A percentile compares a stretch with the other conserved stretches of the same genome.
phyloP scores from a whole-genome alignment of 2,888 invertebrate species.

The Meta bourneti region DNA sequence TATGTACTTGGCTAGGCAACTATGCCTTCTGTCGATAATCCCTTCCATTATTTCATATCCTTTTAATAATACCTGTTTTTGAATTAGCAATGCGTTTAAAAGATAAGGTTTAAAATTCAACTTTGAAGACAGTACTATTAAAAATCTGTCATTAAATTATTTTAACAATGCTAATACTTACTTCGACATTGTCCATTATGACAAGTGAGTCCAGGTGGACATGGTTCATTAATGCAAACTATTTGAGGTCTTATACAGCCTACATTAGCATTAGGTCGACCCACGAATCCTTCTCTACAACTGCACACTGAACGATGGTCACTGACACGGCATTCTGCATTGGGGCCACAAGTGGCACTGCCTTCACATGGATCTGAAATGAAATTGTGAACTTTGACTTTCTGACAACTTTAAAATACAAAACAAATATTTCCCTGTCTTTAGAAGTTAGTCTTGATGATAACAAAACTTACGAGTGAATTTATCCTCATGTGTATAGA shows the following conservation, averaged over 20 bases:
- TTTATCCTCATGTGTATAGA: too few species aligned
- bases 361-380: slow-evolving; percentile 88
- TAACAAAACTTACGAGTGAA: too few species aligned
- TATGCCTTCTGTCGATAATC: too few species aligned
- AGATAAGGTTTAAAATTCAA: neutral
- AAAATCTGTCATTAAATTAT: neutral
- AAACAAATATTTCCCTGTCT: too few species aligned
- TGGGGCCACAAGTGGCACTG: slow-evolving; percentile 88
- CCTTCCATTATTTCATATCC: too few species aligned
- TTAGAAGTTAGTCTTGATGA: too few species aligned
- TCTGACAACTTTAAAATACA: too few species aligned
- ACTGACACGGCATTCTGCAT: slow-evolving; percentile 89
- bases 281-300: slow-evolving; percentile 89
- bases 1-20: too few species aligned
- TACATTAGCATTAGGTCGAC: slow-evolving; percentile 85
- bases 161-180: slow-evolving; percentile 27
- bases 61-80: too few species aligned
- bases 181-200: slow-evolving; percentile 89
- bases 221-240: slow-evolving; percentile 86
- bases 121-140: neutral
- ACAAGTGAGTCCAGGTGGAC: slow-evolving; percentile 88
- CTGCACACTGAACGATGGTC: slow-evolving; percentile 89
- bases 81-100: neutral
- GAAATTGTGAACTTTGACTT: neutral
- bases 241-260: slow-evolving; percentile 92